phyloP scores from a whole-genome alignment of 2,113 vertebrate genomes.

The Sorex fumeus region DNA sequence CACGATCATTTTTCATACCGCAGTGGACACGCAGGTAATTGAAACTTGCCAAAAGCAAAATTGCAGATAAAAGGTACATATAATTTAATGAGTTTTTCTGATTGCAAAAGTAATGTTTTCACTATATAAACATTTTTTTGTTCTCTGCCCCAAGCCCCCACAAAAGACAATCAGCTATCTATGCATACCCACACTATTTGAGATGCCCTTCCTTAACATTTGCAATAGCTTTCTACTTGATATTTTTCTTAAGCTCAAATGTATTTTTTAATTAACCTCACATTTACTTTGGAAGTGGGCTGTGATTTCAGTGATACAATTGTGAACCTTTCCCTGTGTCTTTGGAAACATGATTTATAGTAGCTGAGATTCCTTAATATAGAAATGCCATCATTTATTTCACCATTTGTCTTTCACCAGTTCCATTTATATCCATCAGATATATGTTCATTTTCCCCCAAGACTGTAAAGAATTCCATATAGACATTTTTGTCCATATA shows the following conservation, averaged over 20 bases:
- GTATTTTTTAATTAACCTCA: background rate
- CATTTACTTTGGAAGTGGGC: background rate
- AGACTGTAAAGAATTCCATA: background rate
- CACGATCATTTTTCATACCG: no score
- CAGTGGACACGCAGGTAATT: no score
- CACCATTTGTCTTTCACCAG: background rate
- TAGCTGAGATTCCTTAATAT: constrained; percentile 20
- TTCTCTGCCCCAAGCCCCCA: no score
- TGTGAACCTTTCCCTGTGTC: background rate
- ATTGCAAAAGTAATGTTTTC: constrained; percentile 14
- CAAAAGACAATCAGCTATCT: background rate
- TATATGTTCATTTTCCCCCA: background rate
- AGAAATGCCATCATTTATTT: background rate
- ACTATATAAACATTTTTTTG: background rate
- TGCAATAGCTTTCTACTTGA: background rate
- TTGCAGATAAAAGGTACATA: background rate
- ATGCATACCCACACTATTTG: background rate
- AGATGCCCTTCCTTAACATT: background rate
- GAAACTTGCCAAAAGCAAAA: no score
- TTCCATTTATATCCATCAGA: background rate
- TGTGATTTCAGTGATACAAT: background rate
- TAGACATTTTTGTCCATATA: background rate
- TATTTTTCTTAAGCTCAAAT: background rate
- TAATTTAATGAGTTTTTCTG: constrained; percentile 23
- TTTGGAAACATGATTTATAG: background rate